phyloP scores from a whole-genome alignment of 2,797 vertebrate genomes.

The Callimico goeldii region DNA sequence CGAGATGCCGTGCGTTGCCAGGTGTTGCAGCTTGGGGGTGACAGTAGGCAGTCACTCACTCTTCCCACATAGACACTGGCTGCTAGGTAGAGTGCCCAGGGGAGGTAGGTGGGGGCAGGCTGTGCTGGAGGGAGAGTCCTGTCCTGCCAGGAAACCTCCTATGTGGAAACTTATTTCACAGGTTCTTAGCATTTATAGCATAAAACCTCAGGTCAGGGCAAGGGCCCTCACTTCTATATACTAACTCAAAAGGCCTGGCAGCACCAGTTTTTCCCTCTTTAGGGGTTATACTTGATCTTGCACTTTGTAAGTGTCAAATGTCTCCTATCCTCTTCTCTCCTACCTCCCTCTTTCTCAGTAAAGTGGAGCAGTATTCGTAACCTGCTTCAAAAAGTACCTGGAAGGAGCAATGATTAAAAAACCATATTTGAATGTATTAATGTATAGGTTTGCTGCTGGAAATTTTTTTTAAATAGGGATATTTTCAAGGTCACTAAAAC shows the following conservation, averaged over 20 bases:
- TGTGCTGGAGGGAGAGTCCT: background rate
- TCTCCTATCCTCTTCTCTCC: background rate
- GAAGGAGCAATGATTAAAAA: background rate
- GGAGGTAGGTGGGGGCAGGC: background rate
- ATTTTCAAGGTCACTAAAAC: background rate
- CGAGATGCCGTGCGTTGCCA: background rate
- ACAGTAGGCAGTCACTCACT: background rate
- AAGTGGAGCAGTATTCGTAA: background rate
- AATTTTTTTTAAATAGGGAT: background rate
- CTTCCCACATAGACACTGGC: background rate
- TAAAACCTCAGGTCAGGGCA: background rate
- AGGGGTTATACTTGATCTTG: background rate
- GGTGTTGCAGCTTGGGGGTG: rapidly evolving
- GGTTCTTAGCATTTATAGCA: background rate
- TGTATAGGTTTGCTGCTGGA: background rate
- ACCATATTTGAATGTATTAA: background rate
- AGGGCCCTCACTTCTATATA: background rate
- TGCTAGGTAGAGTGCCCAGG: background rate
- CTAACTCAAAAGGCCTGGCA: background rate
- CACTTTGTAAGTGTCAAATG: background rate
- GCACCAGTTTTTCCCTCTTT: background rate
- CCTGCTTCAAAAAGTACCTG: background rate
- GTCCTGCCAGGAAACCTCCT: background rate
- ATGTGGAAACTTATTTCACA: background rate
- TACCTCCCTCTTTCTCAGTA: background rate